Percentiles rank a stretch among this genome's conserved stretches.
phyloP scores from a whole-genome alignment of 2,113 vertebrate genomes.

The Tachycineta bicolor region DNA sequence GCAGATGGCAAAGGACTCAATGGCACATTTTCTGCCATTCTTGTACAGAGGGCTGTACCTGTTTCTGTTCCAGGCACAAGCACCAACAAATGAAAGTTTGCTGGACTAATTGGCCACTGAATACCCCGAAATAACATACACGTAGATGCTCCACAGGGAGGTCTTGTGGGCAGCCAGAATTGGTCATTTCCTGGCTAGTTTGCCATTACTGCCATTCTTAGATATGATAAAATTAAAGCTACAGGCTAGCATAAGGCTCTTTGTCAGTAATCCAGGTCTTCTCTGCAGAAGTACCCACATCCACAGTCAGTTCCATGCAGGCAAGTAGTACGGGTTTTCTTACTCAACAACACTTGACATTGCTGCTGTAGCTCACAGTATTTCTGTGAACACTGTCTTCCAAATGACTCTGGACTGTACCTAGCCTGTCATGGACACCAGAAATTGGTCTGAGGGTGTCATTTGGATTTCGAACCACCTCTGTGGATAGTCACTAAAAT shows the following conservation, averaged over 20 bases:
- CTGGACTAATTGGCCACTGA: not conserved
- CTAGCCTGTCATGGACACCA: not conserved
- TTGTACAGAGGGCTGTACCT: not conserved
- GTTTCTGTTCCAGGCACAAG: not conserved
- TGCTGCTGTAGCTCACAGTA: not conserved
- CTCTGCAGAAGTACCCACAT: not conserved
- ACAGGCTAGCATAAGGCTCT: not conserved
- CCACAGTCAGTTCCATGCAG: not conserved
- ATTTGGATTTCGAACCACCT: not conserved
- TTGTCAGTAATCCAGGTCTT: not conserved
- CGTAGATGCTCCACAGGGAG: not conserved
- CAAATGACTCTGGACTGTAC: not conserved
- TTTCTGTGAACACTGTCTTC: not conserved
- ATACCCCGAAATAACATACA: not conserved
- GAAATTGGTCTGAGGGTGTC: not conserved
- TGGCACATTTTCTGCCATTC: not conserved
- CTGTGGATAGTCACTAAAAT: not conserved
- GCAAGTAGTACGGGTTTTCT: fast-evolving
- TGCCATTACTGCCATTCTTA: not conserved
- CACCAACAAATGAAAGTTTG: fast-evolving
- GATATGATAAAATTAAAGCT: not conserved
- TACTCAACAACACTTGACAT: not conserved
- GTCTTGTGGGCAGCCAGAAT: not conserved
- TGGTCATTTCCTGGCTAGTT: not conserved
- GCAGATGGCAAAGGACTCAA: not conserved